Conservation (phyloP, 2,797 vertebrate genomes). For the Enteromius anoplus region DNA sequence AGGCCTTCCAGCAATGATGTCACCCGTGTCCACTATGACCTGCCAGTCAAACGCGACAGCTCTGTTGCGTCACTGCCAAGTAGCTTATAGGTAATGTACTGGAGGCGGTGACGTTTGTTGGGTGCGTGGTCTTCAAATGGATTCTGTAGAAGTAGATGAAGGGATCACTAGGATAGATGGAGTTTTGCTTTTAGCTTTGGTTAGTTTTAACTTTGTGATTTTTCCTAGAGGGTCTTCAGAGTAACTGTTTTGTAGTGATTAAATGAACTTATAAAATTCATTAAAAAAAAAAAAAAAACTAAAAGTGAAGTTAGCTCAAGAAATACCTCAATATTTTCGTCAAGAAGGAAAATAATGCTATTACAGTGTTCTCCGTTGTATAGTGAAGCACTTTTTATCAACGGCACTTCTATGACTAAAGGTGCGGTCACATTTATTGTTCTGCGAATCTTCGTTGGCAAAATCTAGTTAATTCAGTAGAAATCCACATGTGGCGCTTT, state of each 20-base stretch:
- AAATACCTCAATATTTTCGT: slow-evolving; percentile 55
- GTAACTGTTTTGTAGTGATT: slow-evolving; percentile 55
- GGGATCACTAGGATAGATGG: slow-evolving; percentile 51
- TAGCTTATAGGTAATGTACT: background rate
- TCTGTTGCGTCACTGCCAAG: slow-evolving; percentile 33
- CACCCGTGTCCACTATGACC: slow-evolving; percentile 6
- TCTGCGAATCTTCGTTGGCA: background rate
- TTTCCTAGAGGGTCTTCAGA: slow-evolving; percentile 35
- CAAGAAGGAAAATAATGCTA: slow-evolving; percentile 42
- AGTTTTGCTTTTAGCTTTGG: slow-evolving; percentile 51
- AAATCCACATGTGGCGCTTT: background rate
- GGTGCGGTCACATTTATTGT: slow-evolving; percentile 44
- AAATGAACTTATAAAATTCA: slow-evolving; percentile 45
- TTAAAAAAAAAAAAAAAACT: slow-evolving; percentile 33
- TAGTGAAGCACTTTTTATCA: slow-evolving; percentile 62
- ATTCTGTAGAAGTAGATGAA: slow-evolving; percentile 45
- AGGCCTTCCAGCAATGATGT: slow-evolving; percentile 88
- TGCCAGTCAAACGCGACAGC: slow-evolving; percentile 18
- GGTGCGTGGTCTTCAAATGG: slow-evolving; percentile 14
- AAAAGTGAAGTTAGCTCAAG: slow-evolving; percentile 39
- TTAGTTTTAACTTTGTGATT: slow-evolving; percentile 49
- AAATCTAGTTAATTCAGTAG: background rate
- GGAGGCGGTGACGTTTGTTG: slow-evolving; percentile 2
- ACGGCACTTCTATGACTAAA: slow-evolving; percentile 59
- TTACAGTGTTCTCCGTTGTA: slow-evolving; percentile 61